A percentile compares a stretch with the other conserved stretches of the same genome.
These are phyloP conservation scores for Lonchura striata DNA, from an alignment of 2,113 vertebrate species.

Conservation along the genomic window DNA sequence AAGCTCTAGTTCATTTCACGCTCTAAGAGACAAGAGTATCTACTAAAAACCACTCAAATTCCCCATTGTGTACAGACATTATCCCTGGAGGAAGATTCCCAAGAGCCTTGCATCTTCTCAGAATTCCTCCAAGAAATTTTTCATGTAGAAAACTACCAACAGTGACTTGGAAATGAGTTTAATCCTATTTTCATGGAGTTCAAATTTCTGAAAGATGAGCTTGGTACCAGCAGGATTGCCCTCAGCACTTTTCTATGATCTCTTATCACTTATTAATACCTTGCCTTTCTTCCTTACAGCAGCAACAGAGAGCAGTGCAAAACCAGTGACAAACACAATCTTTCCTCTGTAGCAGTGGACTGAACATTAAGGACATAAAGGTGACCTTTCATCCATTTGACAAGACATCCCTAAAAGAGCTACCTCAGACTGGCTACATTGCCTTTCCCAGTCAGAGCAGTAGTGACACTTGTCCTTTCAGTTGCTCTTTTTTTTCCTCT, in stretches of 20 bases:
- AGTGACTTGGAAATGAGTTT: neutral
- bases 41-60: neutral
- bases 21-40: neutral
- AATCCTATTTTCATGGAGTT: neutral
- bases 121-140: neutral
- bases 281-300: neutral
- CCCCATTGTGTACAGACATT: neutral
- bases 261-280: neutral
- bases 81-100: neutral
- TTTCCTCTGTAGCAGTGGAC: neutral
- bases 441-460: neutral
- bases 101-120: neutral
- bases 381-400: neutral
- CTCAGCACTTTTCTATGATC: neutral
- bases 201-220: neutral
- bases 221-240: neutral
- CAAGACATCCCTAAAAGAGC: neutral
- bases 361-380: neutral
- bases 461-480: neutral
- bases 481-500: neutral
- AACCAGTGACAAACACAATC: neutral
- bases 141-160: neutral
- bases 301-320: neutral
- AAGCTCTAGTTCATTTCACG: neutral
- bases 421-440: neutral